Evolutionary conservation across 2,797 vertebrate genomes (phyloP).

Genomic region (Kryptopterus vitreolus): DNA sequence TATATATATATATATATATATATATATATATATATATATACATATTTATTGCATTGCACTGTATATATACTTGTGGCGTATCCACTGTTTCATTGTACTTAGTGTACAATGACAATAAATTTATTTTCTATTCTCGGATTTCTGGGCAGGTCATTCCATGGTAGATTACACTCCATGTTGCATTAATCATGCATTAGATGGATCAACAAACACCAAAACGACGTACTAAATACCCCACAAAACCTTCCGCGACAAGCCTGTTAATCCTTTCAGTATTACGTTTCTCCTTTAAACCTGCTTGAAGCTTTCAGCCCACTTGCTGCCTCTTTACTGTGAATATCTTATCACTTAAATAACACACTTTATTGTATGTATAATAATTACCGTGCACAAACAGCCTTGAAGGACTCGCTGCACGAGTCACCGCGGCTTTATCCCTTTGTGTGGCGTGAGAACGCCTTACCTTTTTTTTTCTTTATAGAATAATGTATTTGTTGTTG

Average conservation of each 20-base stretch:
- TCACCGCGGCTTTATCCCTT: background rate
- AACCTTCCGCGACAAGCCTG: background rate
- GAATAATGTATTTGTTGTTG: background rate
- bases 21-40: too few relatives aligned
- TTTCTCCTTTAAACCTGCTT: constrained; percentile 9
- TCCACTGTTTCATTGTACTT: too few relatives aligned
- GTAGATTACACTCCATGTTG: too few relatives aligned
- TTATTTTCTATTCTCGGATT: too few relatives aligned
- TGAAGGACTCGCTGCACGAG: background rate
- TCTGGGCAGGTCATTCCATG: too few relatives aligned
- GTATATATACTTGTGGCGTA: too few relatives aligned
- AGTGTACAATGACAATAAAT: too few relatives aligned
- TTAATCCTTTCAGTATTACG: background rate
- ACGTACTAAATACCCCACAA: too few relatives aligned
- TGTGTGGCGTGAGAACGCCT: background rate
- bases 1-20: too few relatives aligned
- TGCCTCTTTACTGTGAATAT: constrained; percentile 17
- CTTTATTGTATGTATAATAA: constrained; percentile 23
- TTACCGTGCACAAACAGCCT: constrained; percentile 15
- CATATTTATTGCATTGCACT: too few relatives aligned
- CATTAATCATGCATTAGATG: too few relatives aligned
- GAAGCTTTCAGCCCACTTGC: constrained; percentile 18
- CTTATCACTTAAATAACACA: constrained; percentile 26
- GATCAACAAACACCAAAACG: too few relatives aligned
- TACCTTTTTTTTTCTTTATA: background rate